Conservation (phyloP, 2,113 vertebrate genomes). For the Nothobranchius kuhntae region DNA sequence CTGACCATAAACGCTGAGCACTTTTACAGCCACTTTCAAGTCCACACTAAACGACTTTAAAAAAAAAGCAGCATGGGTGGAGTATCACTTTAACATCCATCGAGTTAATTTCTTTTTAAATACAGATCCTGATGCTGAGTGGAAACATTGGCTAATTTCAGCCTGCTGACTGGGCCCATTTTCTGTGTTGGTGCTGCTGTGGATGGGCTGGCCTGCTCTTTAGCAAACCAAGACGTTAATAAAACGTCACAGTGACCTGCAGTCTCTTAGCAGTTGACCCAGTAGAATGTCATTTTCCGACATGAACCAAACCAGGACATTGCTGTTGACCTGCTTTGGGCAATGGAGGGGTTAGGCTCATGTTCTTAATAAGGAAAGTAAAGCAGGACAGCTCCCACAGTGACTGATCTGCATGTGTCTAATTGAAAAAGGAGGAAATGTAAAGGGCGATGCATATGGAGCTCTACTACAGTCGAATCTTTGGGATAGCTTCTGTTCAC, state of each 20-base stretch:
- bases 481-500: too few species aligned
- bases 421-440: too few species aligned
- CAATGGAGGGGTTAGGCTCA: conserved; percentile 37
- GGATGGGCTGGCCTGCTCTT: conserved; percentile 7
- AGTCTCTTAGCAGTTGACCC: conserved; percentile 4
- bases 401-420: conserved; percentile 3
- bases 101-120: conserved; percentile 43
- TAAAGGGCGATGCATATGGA: too few species aligned
- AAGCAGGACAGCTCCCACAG: conserved; percentile 42
- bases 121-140: conserved; percentile 32
- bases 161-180: conserved; percentile 2
- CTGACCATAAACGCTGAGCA: conserved; percentile 24
- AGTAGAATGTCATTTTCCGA: neutral
- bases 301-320: conserved; percentile 32
- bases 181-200: conserved; percentile 11
- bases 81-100: conserved; percentile 45
- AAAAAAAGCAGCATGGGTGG: conserved; percentile 41
- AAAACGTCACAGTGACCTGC: conserved; percentile 14
- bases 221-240: conserved; percentile 6
- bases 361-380: conserved; percentile 29
- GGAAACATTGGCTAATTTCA: conserved; percentile 53
- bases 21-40: conserved; percentile 43
- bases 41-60: conserved; percentile 22
- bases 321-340: conserved; percentile 18
- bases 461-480: too few species aligned